A percentile compares a stretch with the other conserved stretches of the same genome.
phyloP scores from a whole-genome alignment of 2,888 invertebrate genomes.

The Heliconius sara region DNA sequence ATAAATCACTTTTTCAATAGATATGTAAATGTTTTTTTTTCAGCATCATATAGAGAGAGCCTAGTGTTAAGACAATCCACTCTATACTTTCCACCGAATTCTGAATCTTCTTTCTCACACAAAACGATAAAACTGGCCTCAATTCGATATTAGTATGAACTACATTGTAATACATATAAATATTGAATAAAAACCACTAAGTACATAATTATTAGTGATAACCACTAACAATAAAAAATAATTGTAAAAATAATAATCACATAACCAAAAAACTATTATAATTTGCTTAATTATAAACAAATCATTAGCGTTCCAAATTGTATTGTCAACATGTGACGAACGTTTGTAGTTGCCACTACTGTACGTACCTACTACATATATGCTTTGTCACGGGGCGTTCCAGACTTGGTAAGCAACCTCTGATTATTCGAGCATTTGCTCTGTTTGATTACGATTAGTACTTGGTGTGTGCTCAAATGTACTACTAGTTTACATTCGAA shows the following conservation, averaged over 20 bases:
- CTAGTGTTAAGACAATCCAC: no score
- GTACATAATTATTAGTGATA: no score
- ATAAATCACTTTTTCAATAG: no score
- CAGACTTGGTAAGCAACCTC: neutral
- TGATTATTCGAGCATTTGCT: slow-evolving; percentile 14
- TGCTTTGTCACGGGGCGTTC: neutral
- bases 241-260: neutral
- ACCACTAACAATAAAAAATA: neutral
- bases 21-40: no score
- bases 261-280: neutral
- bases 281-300: neutral
- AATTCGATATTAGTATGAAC: no score
- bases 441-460: slow-evolving; percentile 3
- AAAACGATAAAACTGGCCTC: no score
- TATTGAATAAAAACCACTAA: no score
- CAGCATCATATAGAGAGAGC: no score
- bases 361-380: neutral
- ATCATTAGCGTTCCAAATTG: neutral
- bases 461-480: neutral
- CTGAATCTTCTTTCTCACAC: no score
- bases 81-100: no score
- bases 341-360: neutral
- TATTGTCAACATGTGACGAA: slow-evolving; percentile 7
- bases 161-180: no score
- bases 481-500: neutral